Percentiles rank a stretch among this genome's conserved stretches.
Conservation (phyloP, 2,888 invertebrate genomes). For the Metellina segmentata region DNA sequence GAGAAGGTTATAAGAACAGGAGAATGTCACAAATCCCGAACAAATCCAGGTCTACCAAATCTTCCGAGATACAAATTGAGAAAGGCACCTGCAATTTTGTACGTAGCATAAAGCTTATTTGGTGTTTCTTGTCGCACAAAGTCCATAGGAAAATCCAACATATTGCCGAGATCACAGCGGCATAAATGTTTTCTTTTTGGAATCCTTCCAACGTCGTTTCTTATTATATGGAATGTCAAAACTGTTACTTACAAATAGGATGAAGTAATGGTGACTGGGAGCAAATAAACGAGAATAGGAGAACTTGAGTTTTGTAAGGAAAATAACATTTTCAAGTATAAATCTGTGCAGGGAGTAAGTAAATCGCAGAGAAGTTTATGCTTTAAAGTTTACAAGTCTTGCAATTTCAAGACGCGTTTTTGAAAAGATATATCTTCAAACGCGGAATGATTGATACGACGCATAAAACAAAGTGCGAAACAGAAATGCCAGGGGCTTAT, state of each 20-base stretch:
- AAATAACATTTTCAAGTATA: background rate
- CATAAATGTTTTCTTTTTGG: background rate
- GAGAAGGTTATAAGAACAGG: background rate
- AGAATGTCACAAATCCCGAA: conserved; percentile 12
- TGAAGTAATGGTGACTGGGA: background rate
- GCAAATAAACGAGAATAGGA: background rate
- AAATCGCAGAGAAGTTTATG: background rate
- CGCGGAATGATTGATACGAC: too few relatives aligned
- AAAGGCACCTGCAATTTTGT: conserved; percentile 17
- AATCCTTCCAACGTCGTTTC: conserved; percentile 14
- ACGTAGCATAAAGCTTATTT: conserved; percentile 29
- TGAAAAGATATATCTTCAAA: background rate
- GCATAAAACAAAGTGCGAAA: too few relatives aligned
- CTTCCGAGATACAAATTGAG: conserved; percentile 26
- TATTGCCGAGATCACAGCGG: background rate
- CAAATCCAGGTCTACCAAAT: conserved; percentile 19
- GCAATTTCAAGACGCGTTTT: background rate
- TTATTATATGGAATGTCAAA: background rate
- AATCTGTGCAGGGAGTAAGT: background rate
- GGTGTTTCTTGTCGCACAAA: conserved; percentile 23
- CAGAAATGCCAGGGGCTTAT: too few relatives aligned
- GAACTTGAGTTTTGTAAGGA: background rate
- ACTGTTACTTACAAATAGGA: background rate
- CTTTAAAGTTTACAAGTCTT: background rate
- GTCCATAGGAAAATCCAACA: conserved; percentile 19